phyloP scores from a whole-genome alignment of 2,113 vertebrate species.

The Nansenia antarctica region DNA sequence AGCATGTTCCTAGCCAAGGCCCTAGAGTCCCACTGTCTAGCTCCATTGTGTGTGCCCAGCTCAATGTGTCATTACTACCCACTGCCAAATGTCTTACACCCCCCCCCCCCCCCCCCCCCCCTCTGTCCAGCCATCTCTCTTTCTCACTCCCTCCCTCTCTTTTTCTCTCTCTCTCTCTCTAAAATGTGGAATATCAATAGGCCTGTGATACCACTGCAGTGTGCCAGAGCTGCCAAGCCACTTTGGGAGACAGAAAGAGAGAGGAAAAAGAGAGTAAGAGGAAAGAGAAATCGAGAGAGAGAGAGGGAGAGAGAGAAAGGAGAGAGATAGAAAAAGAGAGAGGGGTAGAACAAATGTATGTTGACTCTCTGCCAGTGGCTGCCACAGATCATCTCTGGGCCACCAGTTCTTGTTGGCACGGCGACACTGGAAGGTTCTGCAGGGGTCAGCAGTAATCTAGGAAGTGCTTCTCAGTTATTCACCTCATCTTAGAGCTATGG shows the following conservation, averaged over 20 bases:
- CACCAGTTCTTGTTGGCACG: too few relatives aligned
- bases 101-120: not conserved
- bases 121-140: not conserved
- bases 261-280: slow-evolving; percentile 30
- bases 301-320: slow-evolving; percentile 6
- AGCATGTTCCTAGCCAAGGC: not conserved
- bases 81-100: not conserved
- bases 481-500: too few relatives aligned
- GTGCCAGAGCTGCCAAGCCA: not conserved
- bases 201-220: not conserved
- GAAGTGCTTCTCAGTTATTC: too few relatives aligned
- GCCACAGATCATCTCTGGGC: too few relatives aligned
- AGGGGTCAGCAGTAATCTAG: too few relatives aligned
- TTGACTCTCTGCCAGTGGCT: too few relatives aligned
- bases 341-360: not conserved
- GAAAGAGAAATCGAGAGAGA: not conserved
- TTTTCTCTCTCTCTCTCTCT: slow-evolving; percentile 52
- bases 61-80: not conserved
- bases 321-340: not conserved
- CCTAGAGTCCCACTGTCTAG: not conserved
- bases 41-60: not conserved
- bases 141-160: slow-evolving; percentile 7
- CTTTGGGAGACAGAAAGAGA: not conserved
- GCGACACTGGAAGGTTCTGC: too few relatives aligned
- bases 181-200: slow-evolving; percentile 29